Base-by-base conservation (phyloP, 2,797 vertebrate species). In the Cryptoblepharus egeriae region DNA sequence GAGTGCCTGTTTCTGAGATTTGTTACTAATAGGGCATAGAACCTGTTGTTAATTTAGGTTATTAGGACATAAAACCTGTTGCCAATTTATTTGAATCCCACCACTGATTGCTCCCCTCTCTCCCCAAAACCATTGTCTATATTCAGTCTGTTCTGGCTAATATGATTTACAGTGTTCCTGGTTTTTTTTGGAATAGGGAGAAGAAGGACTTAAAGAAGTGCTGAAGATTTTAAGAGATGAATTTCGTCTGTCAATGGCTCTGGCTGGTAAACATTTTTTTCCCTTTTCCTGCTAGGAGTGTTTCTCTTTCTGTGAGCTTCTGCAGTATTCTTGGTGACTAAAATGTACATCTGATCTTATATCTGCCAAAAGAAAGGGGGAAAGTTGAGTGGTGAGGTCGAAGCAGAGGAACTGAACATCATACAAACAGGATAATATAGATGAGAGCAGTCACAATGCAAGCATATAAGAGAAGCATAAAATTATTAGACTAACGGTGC, bases 181-280 rank as follows among this genome's bases (percentile, higher is more conserved):
- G n/a, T n/a, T 87, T 69, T 86, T 49, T 15, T 71, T 90, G 75
- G 42, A 85, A 9, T 91, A 99, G 98, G 98, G 98, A 3, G 97
- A 98, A 91, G 96, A 97, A 32, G 98, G 98, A 3, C 94, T 99
- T 83, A 95, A 85, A 69, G 96, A 97, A 0, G 95, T 99, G 28
- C 91, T 99, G 90, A 96, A 97, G 86, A 98, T 99, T 90, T 88
- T 99, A 69, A 97, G 96, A n/a, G 96, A 97, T 65, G 98, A 99
- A 91, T 97, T 99, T 91, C 95, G 95, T 78, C 93, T 97, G 64
- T 97, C 96, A 15, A 99, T 99, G 98, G 95, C 96, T 39, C 94
- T 99, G 42, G 96, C 97, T 83, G 98, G 98, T 98, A 91, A 96
- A 95, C 0, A 0, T 63, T 80, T 18, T 22, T n/a, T n/a, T 15